phyloP scores from a whole-genome alignment of 1,140 invertebrate genomes.

The Hyles euphorbiae region DNA sequence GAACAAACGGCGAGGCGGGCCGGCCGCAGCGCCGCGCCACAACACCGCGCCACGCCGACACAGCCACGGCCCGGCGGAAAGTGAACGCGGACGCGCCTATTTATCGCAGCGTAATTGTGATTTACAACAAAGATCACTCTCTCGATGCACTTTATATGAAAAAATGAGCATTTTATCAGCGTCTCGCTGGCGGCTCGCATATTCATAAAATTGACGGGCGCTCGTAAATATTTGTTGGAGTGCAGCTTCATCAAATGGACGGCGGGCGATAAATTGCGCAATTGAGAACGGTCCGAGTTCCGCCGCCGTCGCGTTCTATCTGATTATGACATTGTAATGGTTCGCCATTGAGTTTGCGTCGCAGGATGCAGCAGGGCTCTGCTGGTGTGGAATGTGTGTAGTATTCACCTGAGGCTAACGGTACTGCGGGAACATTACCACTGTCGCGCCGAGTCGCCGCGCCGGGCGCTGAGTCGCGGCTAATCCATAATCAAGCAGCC shows the following conservation, averaged over 20 bases:
- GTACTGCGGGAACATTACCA: no score
- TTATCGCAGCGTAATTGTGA: constrained; percentile 31
- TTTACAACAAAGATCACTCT: constrained; percentile 24
- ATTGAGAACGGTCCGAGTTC: constrained; percentile 11
- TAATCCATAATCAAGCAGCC: no score
- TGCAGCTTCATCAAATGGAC: constrained; percentile 21
- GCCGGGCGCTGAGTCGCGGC: no score
- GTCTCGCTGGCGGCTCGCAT: constrained; percentile 43
- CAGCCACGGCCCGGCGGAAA: constrained; percentile 7
- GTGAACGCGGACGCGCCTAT: constrained; percentile 27
- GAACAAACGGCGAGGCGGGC: constrained; percentile 16
- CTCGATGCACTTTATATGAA: constrained; percentile 38
- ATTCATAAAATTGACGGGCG: constrained; percentile 53
- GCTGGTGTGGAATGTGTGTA: no score
- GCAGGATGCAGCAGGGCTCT: no score
- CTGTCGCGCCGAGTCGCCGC: no score
- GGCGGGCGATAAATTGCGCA: constrained; percentile 22
- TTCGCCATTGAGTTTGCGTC: neutral
- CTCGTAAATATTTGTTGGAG: constrained; percentile 51
- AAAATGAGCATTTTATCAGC: constrained; percentile 61
- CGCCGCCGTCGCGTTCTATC: neutral
- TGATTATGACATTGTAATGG: constrained; percentile 18
- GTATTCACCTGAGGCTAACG: no score
- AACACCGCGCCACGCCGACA: constrained; percentile 7
- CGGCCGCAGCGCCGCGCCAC: neutral